Conservation (phyloP, 2,113 vertebrate genomes). For the Lampris incognitus region DNA sequence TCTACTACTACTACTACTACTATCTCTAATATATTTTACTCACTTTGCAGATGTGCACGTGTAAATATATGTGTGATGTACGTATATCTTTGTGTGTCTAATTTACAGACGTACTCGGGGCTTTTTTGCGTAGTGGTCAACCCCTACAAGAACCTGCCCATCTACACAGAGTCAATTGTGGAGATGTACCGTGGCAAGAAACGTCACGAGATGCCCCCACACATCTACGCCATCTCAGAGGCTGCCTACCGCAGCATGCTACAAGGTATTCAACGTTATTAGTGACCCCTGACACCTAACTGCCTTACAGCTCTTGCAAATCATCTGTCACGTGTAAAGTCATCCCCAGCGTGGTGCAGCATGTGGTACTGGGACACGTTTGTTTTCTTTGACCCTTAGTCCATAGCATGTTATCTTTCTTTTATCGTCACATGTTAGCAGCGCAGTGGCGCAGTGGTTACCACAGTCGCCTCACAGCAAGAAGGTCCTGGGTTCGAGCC, state of each 20-base stretch:
- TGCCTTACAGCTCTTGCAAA: slow-evolving; percentile 16
- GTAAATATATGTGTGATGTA: slow-evolving; percentile 9
- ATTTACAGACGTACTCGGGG: slow-evolving; percentile 89
- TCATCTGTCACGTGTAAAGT: slow-evolving; percentile 10
- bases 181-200: slow-evolving; percentile 96
- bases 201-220: slow-evolving; percentile 92
- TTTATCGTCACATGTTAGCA: background rate
- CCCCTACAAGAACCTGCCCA: slow-evolving; percentile 92
- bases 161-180: slow-evolving; percentile 93
- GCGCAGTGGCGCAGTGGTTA: too few species aligned
- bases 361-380: background rate
- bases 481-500: too few species aligned
- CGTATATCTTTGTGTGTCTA: slow-evolving; percentile 42
- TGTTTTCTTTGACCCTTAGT: slow-evolving; percentile 61
- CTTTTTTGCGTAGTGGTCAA: slow-evolving; percentile 95
- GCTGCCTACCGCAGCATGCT: slow-evolving; percentile 94
- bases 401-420: slow-evolving; percentile 7
- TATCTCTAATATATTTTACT: too few species aligned
- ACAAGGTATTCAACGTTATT: slow-evolving; percentile 83
- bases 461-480: too few species aligned
- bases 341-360: slow-evolving; percentile 5
- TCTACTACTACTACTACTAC: too few species aligned
- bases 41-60: background rate
- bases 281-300: slow-evolving; percentile 26
- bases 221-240: slow-evolving; percentile 93